Percentiles rank a stretch among this genome's conserved stretches.
phyloP scores from a whole-genome alignment of 2,888 invertebrate genomes.

The Brenthis ino region DNA sequence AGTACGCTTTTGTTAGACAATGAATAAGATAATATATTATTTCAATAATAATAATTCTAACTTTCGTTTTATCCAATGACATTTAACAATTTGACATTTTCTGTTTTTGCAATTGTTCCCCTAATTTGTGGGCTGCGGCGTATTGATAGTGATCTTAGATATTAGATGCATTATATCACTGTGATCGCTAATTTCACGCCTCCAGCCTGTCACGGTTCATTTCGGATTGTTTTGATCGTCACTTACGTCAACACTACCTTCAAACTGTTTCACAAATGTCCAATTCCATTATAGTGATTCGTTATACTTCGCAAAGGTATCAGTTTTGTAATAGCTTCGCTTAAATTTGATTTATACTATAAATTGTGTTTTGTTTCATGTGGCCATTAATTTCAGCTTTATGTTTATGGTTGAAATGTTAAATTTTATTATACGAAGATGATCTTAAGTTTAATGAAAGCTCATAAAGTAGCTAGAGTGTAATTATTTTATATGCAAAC shows the following conservation, averaged over 20 bases:
- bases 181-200: conserved; percentile 62
- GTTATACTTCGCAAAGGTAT: conserved; percentile 19
- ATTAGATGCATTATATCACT: conserved; percentile 40
- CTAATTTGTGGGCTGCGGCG: conserved; percentile 18
- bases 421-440: no score
- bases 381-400: no score
- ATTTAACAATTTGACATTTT: conserved; percentile 21
- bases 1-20: no score
- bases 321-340: conserved; percentile 15
- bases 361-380: neutral
- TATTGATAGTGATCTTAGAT: conserved; percentile 42
- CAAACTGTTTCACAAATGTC: conserved; percentile 40
- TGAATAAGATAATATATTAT: no score
- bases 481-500: no score
- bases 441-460: neutral
- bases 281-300: conserved; percentile 52
- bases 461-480: no score
- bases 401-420: no score
- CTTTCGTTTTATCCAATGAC: conserved; percentile 3
- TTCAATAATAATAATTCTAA: neutral
- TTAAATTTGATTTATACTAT: conserved; percentile 1
- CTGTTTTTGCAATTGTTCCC: conserved; percentile 12
- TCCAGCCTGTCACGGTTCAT: conserved; percentile 59
- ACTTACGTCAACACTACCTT: conserved; percentile 43
- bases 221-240: conserved; percentile 59